Base-by-base conservation (phyloP, 2,888 invertebrate genomes). In the Quadroppia sp. region DNA sequence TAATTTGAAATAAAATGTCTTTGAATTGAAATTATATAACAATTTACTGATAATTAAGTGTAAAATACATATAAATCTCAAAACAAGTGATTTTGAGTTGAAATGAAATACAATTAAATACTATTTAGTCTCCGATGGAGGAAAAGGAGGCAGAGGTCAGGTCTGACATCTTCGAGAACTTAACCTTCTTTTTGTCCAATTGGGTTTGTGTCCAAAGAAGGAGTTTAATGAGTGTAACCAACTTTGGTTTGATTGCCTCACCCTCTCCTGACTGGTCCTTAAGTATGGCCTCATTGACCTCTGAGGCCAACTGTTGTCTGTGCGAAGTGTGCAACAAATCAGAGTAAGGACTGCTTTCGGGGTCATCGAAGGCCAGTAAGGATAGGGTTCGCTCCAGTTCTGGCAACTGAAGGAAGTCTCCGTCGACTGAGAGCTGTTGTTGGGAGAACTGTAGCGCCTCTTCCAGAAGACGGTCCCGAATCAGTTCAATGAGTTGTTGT, bases 191-290 rank as follows among this genome's bases (percentile, higher is more conserved):
- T 81, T 90, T 93, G 82, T 95, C 95, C 32, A 98, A 85, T 82
- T 96, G 94, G 74, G 92, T 91, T 83, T 98, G 96, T 0, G 94
- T 92, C 97, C 97, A 98, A 64, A 96, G 85, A 79, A 98, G 91
- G 83, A 96, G 87, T 82, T 95, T 92, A 15, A 98, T 85, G 20
- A 97, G 86, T 80, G 91, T 93, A 81, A 94, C 93, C 74, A 98
- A 86, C 82, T 94, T 91, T 2, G 96, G 94, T 75, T 92, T 91
- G 1, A 92, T 93, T 70, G 90, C 89, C 81, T 94, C 92, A 11
- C 74, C 78, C 81, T 73, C 90, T 89, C 94, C 91, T 82, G 97
- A 95, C 85, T 91, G 90, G 82, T 94, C 78, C 67, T 73, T 92
- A 73, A 98, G 85, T 79, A 98, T 95, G n/a, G 97, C 96, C 70